Evolutionary conservation across 1,140 invertebrate species (phyloP).

Genomic region (Rhopalosiphum maidis): DNA sequence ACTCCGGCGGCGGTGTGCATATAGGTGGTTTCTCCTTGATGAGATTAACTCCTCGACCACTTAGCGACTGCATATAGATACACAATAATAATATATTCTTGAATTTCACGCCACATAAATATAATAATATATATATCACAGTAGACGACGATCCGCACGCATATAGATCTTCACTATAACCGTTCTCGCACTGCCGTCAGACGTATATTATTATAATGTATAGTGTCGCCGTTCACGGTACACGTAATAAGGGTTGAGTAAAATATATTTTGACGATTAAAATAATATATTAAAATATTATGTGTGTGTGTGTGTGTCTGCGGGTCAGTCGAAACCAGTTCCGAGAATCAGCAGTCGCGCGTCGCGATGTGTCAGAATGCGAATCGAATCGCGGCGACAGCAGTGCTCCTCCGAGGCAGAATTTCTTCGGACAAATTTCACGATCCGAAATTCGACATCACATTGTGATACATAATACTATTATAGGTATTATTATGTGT

Average conservation of each 20-base stretch:
- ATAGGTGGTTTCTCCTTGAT: not conserved
- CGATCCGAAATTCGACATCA: not conserved
- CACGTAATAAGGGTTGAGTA: not conserved
- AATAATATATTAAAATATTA: not conserved
- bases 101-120: not conserved
- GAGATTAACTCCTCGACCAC: not conserved
- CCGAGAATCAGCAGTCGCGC: too few species aligned
- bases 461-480: not conserved
- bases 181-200: not conserved
- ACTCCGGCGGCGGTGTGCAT: not conserved
- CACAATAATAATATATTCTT: not conserved
- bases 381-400: not conserved
- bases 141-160: not conserved
- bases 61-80: not conserved
- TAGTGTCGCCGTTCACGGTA: not conserved
- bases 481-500: not conserved
- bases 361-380: constrained; percentile 1
- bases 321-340: not conserved
- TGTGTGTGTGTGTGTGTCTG: not conserved
- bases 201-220: not conserved
- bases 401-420: not conserved
- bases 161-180: not conserved
- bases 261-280: not conserved
- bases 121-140: not conserved
- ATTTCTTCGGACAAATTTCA: constrained; percentile 15